Evolutionary conservation across 1,140 invertebrate genomes (phyloP), one percentile per base, ranked within the genome.

Genomic region (Stegodyphus mimosarum): DNA sequence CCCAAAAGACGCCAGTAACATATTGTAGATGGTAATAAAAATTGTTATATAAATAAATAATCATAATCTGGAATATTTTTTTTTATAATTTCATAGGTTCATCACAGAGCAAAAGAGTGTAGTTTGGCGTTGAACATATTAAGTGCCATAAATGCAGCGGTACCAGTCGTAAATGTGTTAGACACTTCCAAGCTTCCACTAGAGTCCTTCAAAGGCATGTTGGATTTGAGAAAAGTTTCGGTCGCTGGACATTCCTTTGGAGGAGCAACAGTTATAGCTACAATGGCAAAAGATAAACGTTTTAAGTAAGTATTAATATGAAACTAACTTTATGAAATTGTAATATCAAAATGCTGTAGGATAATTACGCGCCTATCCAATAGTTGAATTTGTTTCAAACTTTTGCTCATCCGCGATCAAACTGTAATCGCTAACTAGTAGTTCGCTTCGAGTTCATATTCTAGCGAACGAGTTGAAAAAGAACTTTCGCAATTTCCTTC

Each of bases 191-290:
- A 90, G 0, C 52, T 76, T 10, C 51, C 85, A 60, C 55, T 87
- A 18, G 69, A 76, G 7, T 64, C 71, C 15, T 83, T 87, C 11
- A 7, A 69, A 6, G 92, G 91, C 33, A 89, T 91, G 17, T 88
- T 95, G 73, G 93, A 94, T 88, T 70, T 94, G 15, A 88, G 90
- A 7, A 89, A 90, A 83, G 90, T 92, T 5, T 89, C 91, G 1
- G 90, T 94, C 51, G 92, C 92, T 75, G 94, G 94, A 0, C 94
- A 94, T 90, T 94, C 93, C 3, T 94, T 95, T 91, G 94, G 94
- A 10, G 94, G 92, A 10, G 92, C 93, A 11, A 93, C 94, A 5
- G 90, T 92, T 52, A 88, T 94, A 5, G 90, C 92, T 18, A 91
- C 93, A 4, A 88, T 93, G 17, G 90, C 91, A 0, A 90, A 89